Conservation (phyloP, 2,113 vertebrate species). For the Eonycteris spelaea region DNA sequence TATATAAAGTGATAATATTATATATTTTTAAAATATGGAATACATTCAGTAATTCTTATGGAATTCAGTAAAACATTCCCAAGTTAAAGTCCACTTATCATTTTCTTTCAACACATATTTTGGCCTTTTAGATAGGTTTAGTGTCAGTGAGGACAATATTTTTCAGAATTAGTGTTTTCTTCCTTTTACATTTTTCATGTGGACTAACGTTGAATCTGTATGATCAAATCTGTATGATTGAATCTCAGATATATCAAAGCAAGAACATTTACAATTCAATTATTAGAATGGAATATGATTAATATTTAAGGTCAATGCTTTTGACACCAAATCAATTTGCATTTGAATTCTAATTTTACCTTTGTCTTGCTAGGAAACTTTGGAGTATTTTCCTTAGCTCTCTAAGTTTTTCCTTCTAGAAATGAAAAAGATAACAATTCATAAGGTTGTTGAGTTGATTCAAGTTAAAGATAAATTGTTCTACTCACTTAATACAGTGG, state of each 20-base stretch:
- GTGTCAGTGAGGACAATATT: background rate
- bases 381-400: background rate
- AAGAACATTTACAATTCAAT: background rate
- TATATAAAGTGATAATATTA: background rate
- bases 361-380: background rate
- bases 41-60: background rate
- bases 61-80: background rate
- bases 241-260: background rate
- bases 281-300: background rate
- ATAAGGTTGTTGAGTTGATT: background rate
- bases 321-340: background rate
- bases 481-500: background rate
- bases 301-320: background rate
- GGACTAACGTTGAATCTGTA: background rate
- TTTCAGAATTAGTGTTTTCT: background rate
- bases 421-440: background rate
- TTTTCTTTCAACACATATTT: background rate
- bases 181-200: background rate
- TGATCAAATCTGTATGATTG: too few species aligned
- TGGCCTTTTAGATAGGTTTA: background rate
- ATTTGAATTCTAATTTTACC: background rate
- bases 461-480: background rate
- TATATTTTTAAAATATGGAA: background rate
- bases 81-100: background rate
- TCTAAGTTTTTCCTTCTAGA: background rate